Evolutionary conservation across 2,113 vertebrate species (phyloP).

Genomic region (Amphilophus citrinellus): DNA sequence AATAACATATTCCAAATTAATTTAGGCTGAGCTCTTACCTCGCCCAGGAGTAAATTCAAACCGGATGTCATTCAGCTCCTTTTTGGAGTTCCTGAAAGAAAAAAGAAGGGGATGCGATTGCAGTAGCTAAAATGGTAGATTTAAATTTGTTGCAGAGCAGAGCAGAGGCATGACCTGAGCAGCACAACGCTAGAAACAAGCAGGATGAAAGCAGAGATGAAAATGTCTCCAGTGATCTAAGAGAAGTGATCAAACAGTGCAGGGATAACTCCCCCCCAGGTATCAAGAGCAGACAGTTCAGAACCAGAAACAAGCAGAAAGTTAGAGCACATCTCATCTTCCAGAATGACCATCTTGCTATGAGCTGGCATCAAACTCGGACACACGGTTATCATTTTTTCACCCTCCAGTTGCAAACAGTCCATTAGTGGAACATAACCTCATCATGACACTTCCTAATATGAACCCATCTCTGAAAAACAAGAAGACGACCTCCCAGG

Average conservation of each 20-base stretch:
- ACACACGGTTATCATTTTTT: background rate
- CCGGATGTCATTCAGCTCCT: slow-evolving; percentile 98
- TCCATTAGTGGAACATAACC: slow-evolving; percentile 1
- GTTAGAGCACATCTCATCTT: background rate
- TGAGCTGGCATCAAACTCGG: background rate
- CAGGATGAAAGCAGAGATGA: slow-evolving; percentile 4
- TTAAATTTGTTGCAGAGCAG: background rate
- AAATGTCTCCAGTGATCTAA: background rate
- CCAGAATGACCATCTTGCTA: background rate
- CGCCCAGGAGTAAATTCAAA: slow-evolving; percentile 98
- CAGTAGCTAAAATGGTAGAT: slow-evolving; percentile 9
- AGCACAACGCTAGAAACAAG: slow-evolving; percentile 16
- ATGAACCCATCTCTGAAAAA: background rate
- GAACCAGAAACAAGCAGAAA: background rate
- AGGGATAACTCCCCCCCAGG: background rate
- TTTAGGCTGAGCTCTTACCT: slow-evolving; percentile 75
- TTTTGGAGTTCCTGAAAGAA: slow-evolving; percentile 92
- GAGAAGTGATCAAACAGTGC: background rate
- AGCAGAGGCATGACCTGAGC: background rate
- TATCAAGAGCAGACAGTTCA: background rate
- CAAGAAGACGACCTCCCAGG: background rate
- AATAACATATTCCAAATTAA: slow-evolving; percentile 16
- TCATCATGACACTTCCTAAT: background rate
- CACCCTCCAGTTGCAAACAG: background rate
- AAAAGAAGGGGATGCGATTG: slow-evolving; percentile 42